A percentile compares a stretch with the other conserved stretches of the same genome.
Evolutionary conservation across 1,140 invertebrate species (phyloP).

Genomic region (Babylonia areolata): DNA sequence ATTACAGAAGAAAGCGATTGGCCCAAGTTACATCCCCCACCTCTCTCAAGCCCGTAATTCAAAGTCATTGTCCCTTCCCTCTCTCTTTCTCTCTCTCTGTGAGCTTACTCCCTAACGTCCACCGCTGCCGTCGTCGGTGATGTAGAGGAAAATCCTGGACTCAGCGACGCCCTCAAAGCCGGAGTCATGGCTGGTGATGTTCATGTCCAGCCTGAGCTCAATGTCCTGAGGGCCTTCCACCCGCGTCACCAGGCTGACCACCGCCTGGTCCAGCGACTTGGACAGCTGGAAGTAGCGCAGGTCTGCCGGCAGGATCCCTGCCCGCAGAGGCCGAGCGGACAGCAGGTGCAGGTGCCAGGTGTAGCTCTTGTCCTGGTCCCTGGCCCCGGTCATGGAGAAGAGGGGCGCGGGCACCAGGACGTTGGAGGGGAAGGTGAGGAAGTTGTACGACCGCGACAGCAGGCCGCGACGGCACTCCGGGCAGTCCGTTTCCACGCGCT

Average conservation of each 20-base stretch:
- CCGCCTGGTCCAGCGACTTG: conserved; percentile 80
- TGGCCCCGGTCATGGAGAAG: conserved; percentile 90
- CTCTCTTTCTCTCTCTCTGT: too few relatives aligned
- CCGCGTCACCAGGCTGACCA: conserved; percentile 83
- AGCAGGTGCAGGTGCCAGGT: conserved; percentile 85
- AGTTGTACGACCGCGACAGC: conserved; percentile 91
- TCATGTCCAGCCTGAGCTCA: conserved; percentile 90
- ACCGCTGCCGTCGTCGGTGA: conserved; percentile 83
- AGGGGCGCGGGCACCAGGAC: conserved; percentile 86
- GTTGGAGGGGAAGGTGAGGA: conserved; percentile 91
- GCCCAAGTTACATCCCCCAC: too few relatives aligned
- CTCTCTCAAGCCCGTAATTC: too few relatives aligned
- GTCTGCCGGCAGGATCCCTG: conserved; percentile 55
- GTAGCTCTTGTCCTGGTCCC: conserved; percentile 81
- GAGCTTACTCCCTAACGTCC: not conserved
- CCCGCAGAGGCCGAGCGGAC: conserved; percentile 52
- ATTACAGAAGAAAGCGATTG: too few relatives aligned
- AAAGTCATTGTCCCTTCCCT: too few relatives aligned
- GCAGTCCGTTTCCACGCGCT: conserved; percentile 83
- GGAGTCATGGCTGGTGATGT: conserved; percentile 77
- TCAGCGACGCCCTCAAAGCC: conserved; percentile 84
- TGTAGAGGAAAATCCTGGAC: conserved; percentile 89
- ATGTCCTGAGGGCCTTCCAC: conserved; percentile 92
- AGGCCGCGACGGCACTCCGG: conserved; percentile 85
- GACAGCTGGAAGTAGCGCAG: conserved; percentile 63